Evolutionary conservation across 2,797 vertebrate species (phyloP), one percentile per base, ranked within the genome.

Genomic region (Tolypeutes matacus): DNA sequence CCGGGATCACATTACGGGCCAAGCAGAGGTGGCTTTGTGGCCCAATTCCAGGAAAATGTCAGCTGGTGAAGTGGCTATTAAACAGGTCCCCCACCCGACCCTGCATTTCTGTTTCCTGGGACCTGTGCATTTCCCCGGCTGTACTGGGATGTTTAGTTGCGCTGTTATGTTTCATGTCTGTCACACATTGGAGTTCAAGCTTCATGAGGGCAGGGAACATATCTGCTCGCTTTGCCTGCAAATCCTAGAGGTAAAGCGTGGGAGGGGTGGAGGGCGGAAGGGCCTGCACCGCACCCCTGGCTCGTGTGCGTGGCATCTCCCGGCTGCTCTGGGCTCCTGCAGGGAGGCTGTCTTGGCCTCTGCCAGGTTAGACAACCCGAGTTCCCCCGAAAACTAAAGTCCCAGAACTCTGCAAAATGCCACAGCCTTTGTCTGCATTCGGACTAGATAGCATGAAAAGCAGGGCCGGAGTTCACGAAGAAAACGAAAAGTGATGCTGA

Each of bases 1-100:
- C 36, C 3, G 25, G 21, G 34, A 14, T 51, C 27, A 27, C 2
- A 2, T 20, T 13, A 17, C 12, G 17, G 0, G 31, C 51, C 42
- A 42, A 70, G 78, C 4, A 17, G 73, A 23, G 58, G 17, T 0
- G 5, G 67, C 3, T 5, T 23, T 5, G 2, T 2, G 6, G 2
- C 0, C 31, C 0, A 7, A 6, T n/a, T 29, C 14, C 29, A 15
- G 64, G 65, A 21, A 39, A 29, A 15, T 0, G 11, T 0, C 5
- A 5, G 2, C 85, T 31, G 17, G 5, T 2, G 20, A 70, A 23
- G 31, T 0, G 9, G 29, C 31, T 49, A 2, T 13, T 31, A 78
- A 25, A 53, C 4, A n/a, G 17, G n/a, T 27, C 34, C n/a, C 46
- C 20, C 46, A 36, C 27, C n/a, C 7, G 21, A 53, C 56, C 5